phyloP scores from a whole-genome alignment of 2,113 vertebrate species.

The Myotis lucifugus region DNA sequence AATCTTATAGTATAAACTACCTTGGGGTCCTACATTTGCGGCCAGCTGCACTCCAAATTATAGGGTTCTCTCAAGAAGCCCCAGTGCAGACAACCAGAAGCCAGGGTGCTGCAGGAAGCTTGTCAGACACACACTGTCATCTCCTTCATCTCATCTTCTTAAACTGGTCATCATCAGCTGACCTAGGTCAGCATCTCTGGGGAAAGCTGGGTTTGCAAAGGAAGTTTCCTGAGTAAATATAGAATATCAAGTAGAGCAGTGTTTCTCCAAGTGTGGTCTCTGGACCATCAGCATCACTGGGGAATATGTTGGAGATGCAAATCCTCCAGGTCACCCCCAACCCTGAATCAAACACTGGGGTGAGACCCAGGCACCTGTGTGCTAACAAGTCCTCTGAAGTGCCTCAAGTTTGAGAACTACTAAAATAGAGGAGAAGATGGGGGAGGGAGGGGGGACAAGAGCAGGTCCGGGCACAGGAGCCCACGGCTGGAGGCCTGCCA shows the following conservation, averaged over 20 bases:
- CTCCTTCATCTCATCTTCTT: neutral
- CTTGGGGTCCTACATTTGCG: neutral
- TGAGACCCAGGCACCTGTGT: neutral
- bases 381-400: neutral
- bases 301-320: neutral
- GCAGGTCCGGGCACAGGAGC: fast-evolving
- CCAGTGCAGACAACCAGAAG: neutral
- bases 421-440: neutral
- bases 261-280: neutral
- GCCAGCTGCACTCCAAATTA: neutral
- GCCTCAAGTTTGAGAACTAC: neutral
- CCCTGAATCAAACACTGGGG: neutral
- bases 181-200: neutral
- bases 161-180: neutral
- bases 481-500: fast-evolving
- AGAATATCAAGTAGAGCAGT: neutral
- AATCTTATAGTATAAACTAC: neutral
- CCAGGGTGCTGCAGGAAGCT: neutral
- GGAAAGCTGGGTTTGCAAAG: neutral
- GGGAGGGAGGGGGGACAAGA: neutral
- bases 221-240: neutral
- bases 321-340: too few relatives aligned
- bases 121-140: neutral
- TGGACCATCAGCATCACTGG: neutral
- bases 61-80: neutral